Evolutionary conservation across 37 sponge, comb jelly and placozoan genomes (phyloP).

Genomic region (Oscarella lobularis): DNA sequence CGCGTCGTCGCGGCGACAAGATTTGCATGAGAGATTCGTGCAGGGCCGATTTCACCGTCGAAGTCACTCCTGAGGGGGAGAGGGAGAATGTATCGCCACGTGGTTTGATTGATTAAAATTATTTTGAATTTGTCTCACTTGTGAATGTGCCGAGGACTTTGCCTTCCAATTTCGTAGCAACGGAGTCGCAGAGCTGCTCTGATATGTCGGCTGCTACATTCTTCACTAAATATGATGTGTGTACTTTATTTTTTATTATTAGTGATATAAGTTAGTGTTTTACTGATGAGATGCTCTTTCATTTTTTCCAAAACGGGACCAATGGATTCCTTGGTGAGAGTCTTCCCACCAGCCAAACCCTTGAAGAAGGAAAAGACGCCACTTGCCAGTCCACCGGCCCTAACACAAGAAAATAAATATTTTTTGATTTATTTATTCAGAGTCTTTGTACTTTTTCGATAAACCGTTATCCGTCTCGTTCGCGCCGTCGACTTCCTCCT

Average conservation of each 20-base stretch:
- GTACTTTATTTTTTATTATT: background rate
- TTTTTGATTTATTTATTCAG: no score
- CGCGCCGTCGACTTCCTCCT: background rate
- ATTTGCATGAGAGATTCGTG: constrained; percentile 77
- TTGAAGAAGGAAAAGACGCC: constrained; percentile 77
- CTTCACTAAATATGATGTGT: constrained; percentile 27
- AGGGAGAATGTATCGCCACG: no score
- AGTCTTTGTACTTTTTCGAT: no score
- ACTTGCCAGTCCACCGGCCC: no score
- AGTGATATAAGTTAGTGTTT: constrained; percentile 12
- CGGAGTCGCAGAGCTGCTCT: constrained; percentile 67
- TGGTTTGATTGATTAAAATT: no score
- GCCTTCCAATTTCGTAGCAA: constrained; percentile 65
- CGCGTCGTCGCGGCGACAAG: constrained; percentile 58
- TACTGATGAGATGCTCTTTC: constrained; percentile 81
- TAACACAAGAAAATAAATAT: no score
- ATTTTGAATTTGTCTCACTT: no score
- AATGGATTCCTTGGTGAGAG: constrained; percentile 51
- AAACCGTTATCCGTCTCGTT: no score
- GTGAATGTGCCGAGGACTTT: constrained; percentile 69
- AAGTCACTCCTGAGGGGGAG: constrained; percentile 43
- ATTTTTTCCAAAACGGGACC: constrained; percentile 72
- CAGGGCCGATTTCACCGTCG: constrained; percentile 36
- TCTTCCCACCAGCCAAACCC: constrained; percentile 55
- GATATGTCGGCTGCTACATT: constrained; percentile 87